Evolutionary conservation across 2,113 vertebrate species (phyloP).

Genomic region (Odocoileus virginianus): DNA sequence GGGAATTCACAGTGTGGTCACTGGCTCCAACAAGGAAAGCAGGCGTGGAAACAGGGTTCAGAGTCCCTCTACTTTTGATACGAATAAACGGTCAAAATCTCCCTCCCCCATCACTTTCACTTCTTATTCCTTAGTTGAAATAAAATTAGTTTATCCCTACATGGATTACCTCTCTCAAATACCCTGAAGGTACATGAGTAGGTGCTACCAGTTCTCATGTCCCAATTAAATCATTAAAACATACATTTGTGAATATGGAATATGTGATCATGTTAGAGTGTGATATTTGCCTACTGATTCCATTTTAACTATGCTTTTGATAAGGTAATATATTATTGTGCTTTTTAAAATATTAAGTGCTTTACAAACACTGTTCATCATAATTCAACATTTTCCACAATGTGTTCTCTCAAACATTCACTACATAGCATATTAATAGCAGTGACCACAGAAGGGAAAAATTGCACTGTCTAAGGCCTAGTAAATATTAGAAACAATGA

Average conservation of each 20-base stretch:
- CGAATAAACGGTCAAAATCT: background rate
- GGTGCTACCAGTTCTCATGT: background rate
- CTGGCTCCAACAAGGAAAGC: background rate
- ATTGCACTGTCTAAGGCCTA: background rate
- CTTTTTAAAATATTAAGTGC: background rate
- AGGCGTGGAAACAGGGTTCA: background rate
- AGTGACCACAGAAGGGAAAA: background rate
- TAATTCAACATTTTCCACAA: slow-evolving; percentile 3
- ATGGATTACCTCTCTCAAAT: background rate
- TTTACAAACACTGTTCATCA: background rate
- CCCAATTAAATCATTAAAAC: background rate
- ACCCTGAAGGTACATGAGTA: background rate
- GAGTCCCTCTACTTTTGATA: background rate
- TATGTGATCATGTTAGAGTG: background rate
- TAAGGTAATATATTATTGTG: background rate
- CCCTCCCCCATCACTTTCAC: background rate
- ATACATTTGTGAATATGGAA: background rate
- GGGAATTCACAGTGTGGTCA: background rate
- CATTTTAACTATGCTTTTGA: background rate
- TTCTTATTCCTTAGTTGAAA: background rate
- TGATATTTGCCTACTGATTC: background rate
- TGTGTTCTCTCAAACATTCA: background rate
- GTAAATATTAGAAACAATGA: background rate
- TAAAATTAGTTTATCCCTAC: background rate
- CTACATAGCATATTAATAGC: background rate